Evolutionary conservation across 2,113 vertebrate species (phyloP), one percentile per base, ranked within the genome.

Genomic region (Gasterosteus nipponicus): DNA sequence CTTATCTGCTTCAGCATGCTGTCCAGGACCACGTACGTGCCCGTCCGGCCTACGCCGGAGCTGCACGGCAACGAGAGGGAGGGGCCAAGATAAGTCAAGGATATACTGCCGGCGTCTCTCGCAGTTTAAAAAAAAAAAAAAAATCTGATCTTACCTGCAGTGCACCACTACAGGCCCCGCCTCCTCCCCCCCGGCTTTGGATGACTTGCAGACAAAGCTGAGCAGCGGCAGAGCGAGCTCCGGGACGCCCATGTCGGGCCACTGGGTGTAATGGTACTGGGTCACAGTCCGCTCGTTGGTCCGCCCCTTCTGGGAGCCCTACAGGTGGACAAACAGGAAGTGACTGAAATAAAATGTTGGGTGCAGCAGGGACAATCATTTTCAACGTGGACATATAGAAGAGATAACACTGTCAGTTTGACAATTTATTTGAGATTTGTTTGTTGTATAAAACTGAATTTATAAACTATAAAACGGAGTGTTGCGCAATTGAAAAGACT

Each of bases 171-270:
- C 82, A 0, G 97, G 97, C n/a, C 97, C 98, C 3, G 91, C 92
- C 1, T 91, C 87, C 0, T 94, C 92, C 5, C 89, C 85, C 86
- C 94, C 93, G 49, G 95, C 95, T 0, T 87, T 92, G 0, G 97
- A 95, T 0, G 96, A 97, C 85, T 96, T 98, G 77, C 93, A 94
- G 89, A 99, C 92, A 1, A 99, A 99, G 71, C 94, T 95, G 74
- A 99, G 94, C 42, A 99, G 95, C 0, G 98, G 98, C 70, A 99
- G 93, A 0, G 96, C 89, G 5, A 96, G 96, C 3, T 98, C 96
- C 0, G 98, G 97, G 59, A 98, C 96, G 0, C 98, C 98, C 97
- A 98, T 98, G 89, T 99, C 98, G 12, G 98, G 97, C 98, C 98
- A 99, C 87, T 97, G 97, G 10, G 98, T 99, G 84, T 98, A 99